These are phyloP conservation scores for Atractosteus spatula DNA, from an alignment of 2,113 vertebrate genomes.

Conservation along the genomic window DNA sequence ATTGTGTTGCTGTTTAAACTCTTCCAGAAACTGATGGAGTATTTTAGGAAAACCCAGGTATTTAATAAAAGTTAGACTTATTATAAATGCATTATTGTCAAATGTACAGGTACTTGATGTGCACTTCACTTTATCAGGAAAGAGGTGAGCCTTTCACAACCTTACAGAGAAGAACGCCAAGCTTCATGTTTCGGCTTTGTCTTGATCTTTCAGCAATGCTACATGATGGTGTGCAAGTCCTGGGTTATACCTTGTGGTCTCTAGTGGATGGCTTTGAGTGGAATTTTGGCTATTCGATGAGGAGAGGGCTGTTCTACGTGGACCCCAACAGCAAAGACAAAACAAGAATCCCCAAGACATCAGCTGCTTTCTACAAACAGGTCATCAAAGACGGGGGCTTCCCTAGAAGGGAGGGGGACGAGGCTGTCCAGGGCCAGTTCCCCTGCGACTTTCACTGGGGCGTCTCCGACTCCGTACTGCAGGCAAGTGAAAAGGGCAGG, in stretches of 20 bases:
- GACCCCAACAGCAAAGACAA: constrained; percentile 73
- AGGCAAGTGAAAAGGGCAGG: constrained; percentile 62
- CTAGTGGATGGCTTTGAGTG: constrained; percentile 94
- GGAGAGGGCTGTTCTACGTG: constrained; percentile 86
- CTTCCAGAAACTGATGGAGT: too few relatives aligned
- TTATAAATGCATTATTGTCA: too few relatives aligned
- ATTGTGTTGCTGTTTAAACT: too few relatives aligned
- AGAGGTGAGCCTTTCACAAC: too few relatives aligned
- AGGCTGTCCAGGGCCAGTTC: constrained; percentile 67
- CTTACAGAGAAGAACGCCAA: too few relatives aligned
- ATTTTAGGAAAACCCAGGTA: too few relatives aligned
- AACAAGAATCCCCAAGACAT: constrained; percentile 81
- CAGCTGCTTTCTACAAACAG: constrained; percentile 80
- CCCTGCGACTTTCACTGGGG: constrained; percentile 93
- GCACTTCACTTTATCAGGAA: too few relatives aligned
- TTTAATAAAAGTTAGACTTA: too few relatives aligned
- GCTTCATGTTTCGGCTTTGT: not conserved
- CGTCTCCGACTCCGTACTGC: constrained; percentile 81
- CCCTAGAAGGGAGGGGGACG: constrained; percentile 50
- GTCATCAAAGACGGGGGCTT: constrained; percentile 82
- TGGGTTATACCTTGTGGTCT: constrained; percentile 90
- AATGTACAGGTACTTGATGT: too few relatives aligned
- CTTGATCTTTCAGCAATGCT: constrained; percentile 66
- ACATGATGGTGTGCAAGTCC: constrained; percentile 76
- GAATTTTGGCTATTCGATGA: constrained; percentile 76